Base-by-base conservation (phyloP, 2,113 vertebrate species). In the Peromyscus californicus region DNA sequence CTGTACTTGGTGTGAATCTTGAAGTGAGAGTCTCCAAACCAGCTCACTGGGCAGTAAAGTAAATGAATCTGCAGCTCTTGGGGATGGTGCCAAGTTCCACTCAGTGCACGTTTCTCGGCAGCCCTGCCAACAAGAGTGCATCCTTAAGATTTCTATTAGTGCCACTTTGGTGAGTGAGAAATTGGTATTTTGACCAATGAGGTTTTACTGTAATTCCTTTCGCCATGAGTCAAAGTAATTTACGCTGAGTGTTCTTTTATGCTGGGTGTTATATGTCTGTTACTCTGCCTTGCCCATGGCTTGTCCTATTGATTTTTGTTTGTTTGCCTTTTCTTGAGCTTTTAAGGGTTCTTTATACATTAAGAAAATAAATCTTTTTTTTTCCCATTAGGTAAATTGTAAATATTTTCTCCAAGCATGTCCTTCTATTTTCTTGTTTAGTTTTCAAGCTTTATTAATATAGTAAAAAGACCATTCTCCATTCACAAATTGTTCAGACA, bases 381-480 rank as follows among this genome's bases (percentile, higher is more conserved):
- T n/a, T 22, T 39, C 10, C 26, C 59, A 57, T 31, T 67, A 85
- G 29, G 72, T 51, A 63, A 90, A 95, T 57, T 83, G 5, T 29
- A 90, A 90, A 61, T 74, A 61, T 72, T 96, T 90, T 84, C 21
- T 91, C 33, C 31, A 70, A 79, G 16, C 69, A 69, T 76, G 16
- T 61, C 82, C 79, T 92, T 76, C 86, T 7, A 75, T 93, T 85
- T 26, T 51, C 51, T 42, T 92, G 7, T 48, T 63, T 67, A n/a
- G 57, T 67, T 93, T 89, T 48, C 26, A 95, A 90, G 26, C 15
- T 48, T 89, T 89, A 86, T 97, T 65, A 95, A 93, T 75, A 17
- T 39, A 75, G 39, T 70, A 26, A 93, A 89, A 76, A 45, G 75
- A 65, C 24, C 51, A 72, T 24, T 70, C 0, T 75, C 24, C 15